Conservation (phyloP, 2,113 vertebrate species). For the Rhea americana region DNA sequence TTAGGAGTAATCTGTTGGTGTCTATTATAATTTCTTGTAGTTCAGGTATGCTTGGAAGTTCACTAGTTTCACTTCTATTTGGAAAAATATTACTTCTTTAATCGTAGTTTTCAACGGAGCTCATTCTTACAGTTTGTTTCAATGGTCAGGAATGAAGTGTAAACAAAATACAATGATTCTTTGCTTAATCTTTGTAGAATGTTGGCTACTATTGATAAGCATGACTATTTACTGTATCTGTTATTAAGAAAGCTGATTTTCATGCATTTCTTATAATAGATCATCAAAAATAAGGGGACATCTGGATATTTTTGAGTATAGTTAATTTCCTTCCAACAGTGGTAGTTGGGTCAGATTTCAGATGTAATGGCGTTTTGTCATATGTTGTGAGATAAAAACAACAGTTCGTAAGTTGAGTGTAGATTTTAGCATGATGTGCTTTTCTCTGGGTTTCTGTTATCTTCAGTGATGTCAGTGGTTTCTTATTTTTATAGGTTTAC, state of each 20-base stretch:
- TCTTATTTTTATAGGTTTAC: slow-evolving; percentile 21
- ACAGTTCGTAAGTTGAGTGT: neutral
- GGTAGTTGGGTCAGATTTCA: neutral
- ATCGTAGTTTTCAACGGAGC: neutral
- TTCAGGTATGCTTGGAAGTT: neutral
- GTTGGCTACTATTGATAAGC: neutral
- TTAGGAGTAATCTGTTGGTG: neutral
- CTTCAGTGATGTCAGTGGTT: neutral
- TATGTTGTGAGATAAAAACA: neutral
- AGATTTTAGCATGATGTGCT: neutral
- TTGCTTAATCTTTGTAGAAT: neutral
- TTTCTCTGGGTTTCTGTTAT: neutral
- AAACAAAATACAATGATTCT: neutral
- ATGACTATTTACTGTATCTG: neutral
- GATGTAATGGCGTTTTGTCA: neutral
- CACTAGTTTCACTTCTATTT: neutral
- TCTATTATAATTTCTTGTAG: neutral
- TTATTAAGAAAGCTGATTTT: neutral
- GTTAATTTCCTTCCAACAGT: neutral
- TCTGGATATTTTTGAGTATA: neutral
- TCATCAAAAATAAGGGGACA: neutral
- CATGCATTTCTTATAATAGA: neutral
- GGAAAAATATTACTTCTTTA: neutral
- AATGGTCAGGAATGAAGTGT: neutral
- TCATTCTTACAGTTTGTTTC: neutral